Evolutionary conservation across 23 tunicate species (phyloP), one percentile per base, ranked within the genome.

Genomic region (Styela plicata): DNA sequence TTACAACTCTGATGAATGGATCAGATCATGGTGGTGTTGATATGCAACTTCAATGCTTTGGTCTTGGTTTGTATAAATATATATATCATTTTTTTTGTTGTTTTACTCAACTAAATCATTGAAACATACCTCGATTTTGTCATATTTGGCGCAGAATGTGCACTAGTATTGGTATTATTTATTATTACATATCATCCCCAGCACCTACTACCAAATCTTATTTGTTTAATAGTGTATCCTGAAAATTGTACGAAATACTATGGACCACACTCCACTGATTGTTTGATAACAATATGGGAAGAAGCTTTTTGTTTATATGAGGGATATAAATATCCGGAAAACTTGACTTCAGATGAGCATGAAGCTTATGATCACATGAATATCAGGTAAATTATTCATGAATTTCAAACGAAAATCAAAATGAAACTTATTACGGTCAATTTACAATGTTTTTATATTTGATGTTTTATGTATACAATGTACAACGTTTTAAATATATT

Each of bases 241-340:
- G 19, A 28, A 24, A 73, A 73, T 33, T 73, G 78, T 63, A 73
- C 78, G 17, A 33, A 34, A n/a, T 73, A 73, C 57, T 80, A 68
- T 36, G 84, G 84, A 1, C 74, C 30, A 2, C 84, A 80, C 24
- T 63, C 84, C 10, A n/a, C n/a, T 20, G 84, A 66, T 23, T 80
- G 84, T 80, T 64, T 80, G 52, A 67, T 33, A 36, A 80, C 84
- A 22, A 68, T 80, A 0, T 80, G 84, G 84, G 26, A 67, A 5
- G 33, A 1, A 25, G 84, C 64, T 25, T 57, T 32, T 5, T 73
- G 78, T 33, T 19, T 73, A 19, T 0, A 35, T 18, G 78, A 73
- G 27, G 78, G 78, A 16, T 63, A 29, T 32, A 73, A 73, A 33
- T 33, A 33, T 35, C 78, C 78, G 16, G 19, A n/a, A 16, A 73